Evolutionary conservation across 2,113 vertebrate species (phyloP).

Genomic region (Eira barbara): DNA sequence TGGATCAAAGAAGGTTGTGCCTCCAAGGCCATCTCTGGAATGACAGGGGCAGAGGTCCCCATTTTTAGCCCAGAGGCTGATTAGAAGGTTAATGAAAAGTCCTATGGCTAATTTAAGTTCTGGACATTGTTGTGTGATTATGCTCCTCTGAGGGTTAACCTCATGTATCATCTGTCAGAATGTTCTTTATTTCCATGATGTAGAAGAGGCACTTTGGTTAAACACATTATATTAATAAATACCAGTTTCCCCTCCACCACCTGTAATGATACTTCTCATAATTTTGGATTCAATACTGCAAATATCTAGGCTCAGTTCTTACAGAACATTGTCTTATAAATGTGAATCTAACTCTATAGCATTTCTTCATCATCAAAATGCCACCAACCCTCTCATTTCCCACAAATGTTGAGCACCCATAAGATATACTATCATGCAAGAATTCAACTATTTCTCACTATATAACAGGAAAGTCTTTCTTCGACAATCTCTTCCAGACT

Average conservation of each 20-base stretch:
- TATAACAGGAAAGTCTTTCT: not conserved
- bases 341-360: conserved; percentile 28
- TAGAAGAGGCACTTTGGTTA: conserved; percentile 55
- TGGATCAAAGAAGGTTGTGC: not conserved
- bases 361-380: conserved; percentile 46
- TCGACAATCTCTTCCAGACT: conserved; percentile 43
- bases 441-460: not conserved
- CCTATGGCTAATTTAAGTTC: not conserved
- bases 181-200: not conserved
- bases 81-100: not conserved
- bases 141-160: not conserved
- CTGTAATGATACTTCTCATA: not conserved
- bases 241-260: conserved; percentile 41
- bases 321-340: conserved; percentile 75
- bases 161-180: not conserved
- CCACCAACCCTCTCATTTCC: conserved; percentile 42
- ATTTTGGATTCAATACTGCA: conserved; percentile 43
- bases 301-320: conserved; percentile 74
- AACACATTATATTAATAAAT: conserved; percentile 69
- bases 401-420: conserved; percentile 13
- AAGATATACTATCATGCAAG: conserved; percentile 21
- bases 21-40: not conserved
- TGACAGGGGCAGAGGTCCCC: not conserved
- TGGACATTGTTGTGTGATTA: not conserved
- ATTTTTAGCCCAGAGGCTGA: not conserved